Conservation (phyloP, 1,140 invertebrate genomes). For the Chironomus striatipennis region DNA sequence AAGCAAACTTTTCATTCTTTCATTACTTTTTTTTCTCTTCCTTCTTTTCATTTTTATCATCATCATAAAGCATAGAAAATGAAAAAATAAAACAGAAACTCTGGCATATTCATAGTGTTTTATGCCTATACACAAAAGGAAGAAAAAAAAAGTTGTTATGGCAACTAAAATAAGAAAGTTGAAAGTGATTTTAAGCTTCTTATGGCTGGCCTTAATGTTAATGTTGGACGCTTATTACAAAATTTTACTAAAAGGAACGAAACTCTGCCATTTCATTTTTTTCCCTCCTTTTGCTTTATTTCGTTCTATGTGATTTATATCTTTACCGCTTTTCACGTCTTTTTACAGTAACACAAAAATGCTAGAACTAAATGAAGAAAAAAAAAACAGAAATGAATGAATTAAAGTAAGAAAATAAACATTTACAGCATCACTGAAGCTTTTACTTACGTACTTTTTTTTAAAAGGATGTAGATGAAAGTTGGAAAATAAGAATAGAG, state of each 20-base stretch:
- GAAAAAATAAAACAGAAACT: not conserved
- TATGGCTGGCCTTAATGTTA: not conserved
- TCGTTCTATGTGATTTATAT: not conserved
- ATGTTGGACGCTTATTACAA: not conserved
- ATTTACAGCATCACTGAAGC: too few relatives aligned
- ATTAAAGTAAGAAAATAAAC: too few relatives aligned
- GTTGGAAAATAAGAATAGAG: too few relatives aligned
- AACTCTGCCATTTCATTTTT: not conserved
- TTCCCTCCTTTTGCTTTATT: not conserved
- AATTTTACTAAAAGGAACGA: not conserved
- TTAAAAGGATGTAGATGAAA: too few relatives aligned
- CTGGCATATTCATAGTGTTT: not conserved
- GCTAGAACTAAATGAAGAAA: too few relatives aligned
- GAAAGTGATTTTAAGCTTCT: constrained; percentile 8
- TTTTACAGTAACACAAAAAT: not conserved
- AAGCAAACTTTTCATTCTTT: constrained; percentile 1
- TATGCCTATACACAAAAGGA: not conserved
- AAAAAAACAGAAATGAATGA: too few relatives aligned
- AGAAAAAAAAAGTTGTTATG: not conserved
- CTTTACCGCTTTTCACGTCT: not conserved
- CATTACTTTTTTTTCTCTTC: not conserved
- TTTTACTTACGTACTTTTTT: too few relatives aligned
- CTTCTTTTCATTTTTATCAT: not conserved
- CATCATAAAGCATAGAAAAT: not conserved
- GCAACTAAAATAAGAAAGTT: not conserved